Base-by-base conservation (phyloP, 2,797 vertebrate species). In the Rousettus madagascariensis region DNA sequence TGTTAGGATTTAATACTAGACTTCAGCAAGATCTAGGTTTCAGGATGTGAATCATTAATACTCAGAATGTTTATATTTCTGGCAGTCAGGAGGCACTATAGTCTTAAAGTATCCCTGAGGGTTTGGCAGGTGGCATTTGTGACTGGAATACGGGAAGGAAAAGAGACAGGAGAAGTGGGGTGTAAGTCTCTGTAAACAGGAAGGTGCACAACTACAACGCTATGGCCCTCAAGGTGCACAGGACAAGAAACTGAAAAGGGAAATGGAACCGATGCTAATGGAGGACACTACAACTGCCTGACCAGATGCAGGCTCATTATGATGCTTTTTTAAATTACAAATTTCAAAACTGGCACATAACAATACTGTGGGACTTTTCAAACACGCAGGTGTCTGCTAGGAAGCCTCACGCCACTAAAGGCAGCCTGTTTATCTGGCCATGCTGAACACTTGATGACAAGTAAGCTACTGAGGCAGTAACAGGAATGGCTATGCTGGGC, bases 231-330 rank as follows among this genome's bases (percentile, higher is more conserved):
- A 0, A 30, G 59, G 26, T 43, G 41, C 43, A 28, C 0, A 13
- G 16, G 12, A 19, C 41, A 33, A 66, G 85, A 65, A 33, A 57
- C 3, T 3, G n/a, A 68, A n/a, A 55, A 46, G 57, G 57, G 41
- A 30, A n/a, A 74, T 0, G 1, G 26, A 53, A 46, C 43, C 0
- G 33, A 33, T 28, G 3, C 22, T 43, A 66, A 8, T 0, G 0
- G 1, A 19, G 30, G 69, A 41, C 8, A 43, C 11, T 7, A 28
- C 28, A 43, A 20, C 0, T 20, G n/a, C 80, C 51, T 46, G 36
- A 7, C 28, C 20, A 24, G 53, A 41, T 7, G 43, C 1, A 5
- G 66, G n/a, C 2, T 65, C 24, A 26, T 36, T 3, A 19, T 13
- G 38, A 77, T 13, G 26, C 26, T 16, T 49, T 17, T 49, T 53